phyloP scores from a whole-genome alignment of 2,797 vertebrate species.

The Pantherophis vulpinus region DNA sequence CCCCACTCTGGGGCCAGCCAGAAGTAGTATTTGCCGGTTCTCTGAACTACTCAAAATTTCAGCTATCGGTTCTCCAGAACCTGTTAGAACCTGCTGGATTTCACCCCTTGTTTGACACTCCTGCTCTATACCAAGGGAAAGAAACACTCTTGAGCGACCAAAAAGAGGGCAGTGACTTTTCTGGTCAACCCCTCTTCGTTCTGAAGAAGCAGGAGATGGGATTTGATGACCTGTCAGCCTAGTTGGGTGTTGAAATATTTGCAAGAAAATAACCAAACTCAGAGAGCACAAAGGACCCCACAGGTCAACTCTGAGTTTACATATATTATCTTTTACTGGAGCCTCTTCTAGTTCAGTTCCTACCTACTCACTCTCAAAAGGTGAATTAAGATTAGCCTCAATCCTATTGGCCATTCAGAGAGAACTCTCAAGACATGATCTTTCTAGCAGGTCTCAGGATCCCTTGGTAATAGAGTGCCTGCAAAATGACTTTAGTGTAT shows the following conservation, averaged over 20 bases:
- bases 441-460: not conserved
- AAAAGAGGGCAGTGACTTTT: not conserved
- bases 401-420: not conserved
- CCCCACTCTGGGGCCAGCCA: too few relatives aligned
- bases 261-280: not conserved
- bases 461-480: not conserved
- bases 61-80: too few relatives aligned
- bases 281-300: not conserved
- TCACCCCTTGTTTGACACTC: too few relatives aligned
- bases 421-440: not conserved
- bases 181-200: not conserved
- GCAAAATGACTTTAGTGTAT: not conserved
- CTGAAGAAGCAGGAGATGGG: not conserved
- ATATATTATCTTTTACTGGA: not conserved
- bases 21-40: too few relatives aligned
- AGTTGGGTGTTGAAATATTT: not conserved
- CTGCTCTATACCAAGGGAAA: not conserved
- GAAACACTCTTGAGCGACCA: not conserved
- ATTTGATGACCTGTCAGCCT: not conserved
- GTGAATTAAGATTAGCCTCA: not conserved
- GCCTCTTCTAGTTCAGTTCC: not conserved
- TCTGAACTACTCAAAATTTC: too few relatives aligned
- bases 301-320: not conserved
- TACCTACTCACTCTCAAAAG: not conserved
- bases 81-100: too few relatives aligned